A percentile compares a stretch with the other conserved stretches of the same genome.
Conservation (phyloP, 2,888 invertebrate genomes). For the Drosophila eohydei region DNA sequence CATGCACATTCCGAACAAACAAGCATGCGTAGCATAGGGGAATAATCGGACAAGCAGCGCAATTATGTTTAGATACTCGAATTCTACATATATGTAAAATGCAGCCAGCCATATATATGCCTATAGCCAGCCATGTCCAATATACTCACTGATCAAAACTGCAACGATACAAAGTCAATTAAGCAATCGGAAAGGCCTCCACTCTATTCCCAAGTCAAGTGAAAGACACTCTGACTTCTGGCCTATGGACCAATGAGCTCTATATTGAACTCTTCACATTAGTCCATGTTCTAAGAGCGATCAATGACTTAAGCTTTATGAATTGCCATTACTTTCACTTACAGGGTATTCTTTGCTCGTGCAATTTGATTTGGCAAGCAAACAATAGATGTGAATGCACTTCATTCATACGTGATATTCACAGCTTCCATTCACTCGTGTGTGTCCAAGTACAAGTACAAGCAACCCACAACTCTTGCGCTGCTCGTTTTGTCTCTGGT, state of each 20-base stretch:
- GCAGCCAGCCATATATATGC: slow-evolving; percentile 6
- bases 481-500: slow-evolving; percentile 12
- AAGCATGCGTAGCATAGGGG: slow-evolving; percentile 40
- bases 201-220: too few relatives aligned
- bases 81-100: neutral
- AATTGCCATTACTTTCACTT: neutral
- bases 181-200: too few relatives aligned
- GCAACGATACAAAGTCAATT: neutral
- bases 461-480: neutral
- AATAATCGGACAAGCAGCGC: slow-evolving; percentile 16
- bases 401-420: slow-evolving; percentile 7
- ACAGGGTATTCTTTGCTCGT: neutral
- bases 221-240: too few relatives aligned
- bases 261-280: neutral
- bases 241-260: neutral
- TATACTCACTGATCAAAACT: neutral
- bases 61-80: slow-evolving; percentile 11
- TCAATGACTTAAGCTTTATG: neutral
- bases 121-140: neutral
- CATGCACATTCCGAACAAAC: slow-evolving; percentile 38
- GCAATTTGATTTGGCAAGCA: too few relatives aligned
- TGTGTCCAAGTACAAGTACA: slow-evolving; percentile 1
- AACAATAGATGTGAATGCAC: neutral
- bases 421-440: slow-evolving; percentile 6
- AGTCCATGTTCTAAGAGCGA: neutral